Percentiles rank a stretch among this genome's conserved stretches.
Conservation (phyloP, 2,113 vertebrate genomes). For the Jaculus jaculus region DNA sequence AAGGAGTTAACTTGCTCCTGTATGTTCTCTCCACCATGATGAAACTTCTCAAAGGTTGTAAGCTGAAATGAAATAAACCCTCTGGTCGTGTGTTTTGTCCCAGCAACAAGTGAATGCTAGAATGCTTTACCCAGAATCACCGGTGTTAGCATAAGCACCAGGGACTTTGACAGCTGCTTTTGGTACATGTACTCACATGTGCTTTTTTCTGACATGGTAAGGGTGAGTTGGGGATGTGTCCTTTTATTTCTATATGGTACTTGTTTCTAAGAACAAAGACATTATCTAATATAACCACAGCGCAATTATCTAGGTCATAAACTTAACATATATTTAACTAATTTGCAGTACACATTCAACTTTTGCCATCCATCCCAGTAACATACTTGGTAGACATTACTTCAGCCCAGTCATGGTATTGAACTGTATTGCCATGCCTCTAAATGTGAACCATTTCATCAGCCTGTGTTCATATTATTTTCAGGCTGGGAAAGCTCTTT, state of each 20-base stretch:
- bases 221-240: neutral
- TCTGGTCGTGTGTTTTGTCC: too few species aligned
- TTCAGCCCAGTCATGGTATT: neutral
- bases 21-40: too few species aligned
- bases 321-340: neutral
- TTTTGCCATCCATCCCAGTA: neutral
- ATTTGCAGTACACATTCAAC: neutral
- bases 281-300: neutral
- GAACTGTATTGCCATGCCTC: neutral
- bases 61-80: too few species aligned
- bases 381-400: neutral
- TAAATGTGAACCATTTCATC: neutral
- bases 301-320: neutral
- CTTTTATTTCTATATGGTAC: neutral
- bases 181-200: rapidly evolving
- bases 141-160: neutral
- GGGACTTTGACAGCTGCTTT: neutral
- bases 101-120: too few species aligned
- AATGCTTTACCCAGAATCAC: neutral
- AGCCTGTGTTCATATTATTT: neutral
- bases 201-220: neutral
- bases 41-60: too few species aligned
- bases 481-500: neutral
- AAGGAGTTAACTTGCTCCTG: too few species aligned
- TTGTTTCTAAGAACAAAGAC: neutral